Conservation (phyloP, 2,797 vertebrate species). For the Natrix natrix region DNA sequence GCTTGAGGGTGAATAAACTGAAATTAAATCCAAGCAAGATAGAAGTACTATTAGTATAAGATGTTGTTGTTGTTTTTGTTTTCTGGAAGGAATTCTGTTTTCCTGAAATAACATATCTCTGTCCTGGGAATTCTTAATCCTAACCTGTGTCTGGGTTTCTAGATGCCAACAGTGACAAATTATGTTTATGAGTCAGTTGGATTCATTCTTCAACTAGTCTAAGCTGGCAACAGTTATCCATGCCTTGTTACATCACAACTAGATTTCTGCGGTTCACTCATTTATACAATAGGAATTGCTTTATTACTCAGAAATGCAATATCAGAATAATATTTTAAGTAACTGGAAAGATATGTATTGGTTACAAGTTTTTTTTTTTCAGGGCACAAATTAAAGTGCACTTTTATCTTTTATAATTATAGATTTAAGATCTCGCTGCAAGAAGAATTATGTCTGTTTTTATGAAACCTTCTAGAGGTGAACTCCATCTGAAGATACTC, state of each 20-base stretch:
- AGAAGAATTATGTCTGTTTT: neutral
- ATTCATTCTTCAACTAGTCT: neutral
- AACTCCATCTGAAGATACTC: neutral
- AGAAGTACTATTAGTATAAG: neutral
- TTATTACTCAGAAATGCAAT: neutral
- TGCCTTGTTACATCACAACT: neutral
- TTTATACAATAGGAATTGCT: neutral
- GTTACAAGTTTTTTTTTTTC: neutral
- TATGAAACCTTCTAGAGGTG: neutral
- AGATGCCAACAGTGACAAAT: neutral
- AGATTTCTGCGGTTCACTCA: neutral
- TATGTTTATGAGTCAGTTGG: neutral
- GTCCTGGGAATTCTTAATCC: neutral
- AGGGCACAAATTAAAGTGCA: neutral
- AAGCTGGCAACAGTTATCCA: neutral
- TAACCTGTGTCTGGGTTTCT: neutral
- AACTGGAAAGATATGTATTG: neutral
- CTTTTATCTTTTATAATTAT: neutral
- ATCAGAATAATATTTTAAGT: neutral
- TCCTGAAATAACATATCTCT: neutral
- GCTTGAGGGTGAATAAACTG: neutral
- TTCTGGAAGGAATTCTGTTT: neutral
- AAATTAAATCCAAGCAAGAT: neutral
- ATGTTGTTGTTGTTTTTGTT: neutral
- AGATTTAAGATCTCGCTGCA: neutral